These are phyloP conservation scores for Nilaparvata lugens DNA, from an alignment of 1,140 invertebrate genomes.

Conservation along the genomic window DNA sequence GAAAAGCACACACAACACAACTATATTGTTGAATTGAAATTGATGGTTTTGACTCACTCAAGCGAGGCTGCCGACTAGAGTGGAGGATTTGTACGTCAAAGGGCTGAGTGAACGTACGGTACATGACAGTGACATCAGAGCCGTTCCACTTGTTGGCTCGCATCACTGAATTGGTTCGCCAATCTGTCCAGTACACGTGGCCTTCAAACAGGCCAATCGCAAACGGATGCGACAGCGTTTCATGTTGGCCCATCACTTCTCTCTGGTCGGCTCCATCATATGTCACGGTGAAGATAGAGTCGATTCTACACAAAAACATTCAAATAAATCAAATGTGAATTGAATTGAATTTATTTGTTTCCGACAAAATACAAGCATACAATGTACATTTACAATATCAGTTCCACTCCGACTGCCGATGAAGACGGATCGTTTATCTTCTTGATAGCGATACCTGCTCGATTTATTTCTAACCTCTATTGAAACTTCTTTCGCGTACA, in stretches of 20 bases:
- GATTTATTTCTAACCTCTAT: too few relatives aligned
- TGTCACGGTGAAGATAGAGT: constrained; percentile 71
- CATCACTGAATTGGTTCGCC: constrained; percentile 52
- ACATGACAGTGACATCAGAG: constrained; percentile 44
- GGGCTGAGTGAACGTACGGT: constrained; percentile 51
- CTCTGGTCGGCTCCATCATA: constrained; percentile 46
- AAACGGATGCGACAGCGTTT: constrained; percentile 52
- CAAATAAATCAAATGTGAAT: too few relatives aligned
- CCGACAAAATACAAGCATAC: too few relatives aligned
- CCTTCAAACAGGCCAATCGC: constrained; percentile 52
- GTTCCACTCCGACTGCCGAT: too few relatives aligned
- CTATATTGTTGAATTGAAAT: too few relatives aligned
- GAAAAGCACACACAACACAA: too few relatives aligned
- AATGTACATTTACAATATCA: too few relatives aligned
- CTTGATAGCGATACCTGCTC: too few relatives aligned
- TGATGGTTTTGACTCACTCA: neutral
- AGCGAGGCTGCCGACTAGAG: constrained; percentile 45
- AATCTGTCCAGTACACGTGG: constrained; percentile 59
- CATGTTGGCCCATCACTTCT: constrained; percentile 43
- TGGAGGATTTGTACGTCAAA: constrained; percentile 60
- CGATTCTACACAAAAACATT: too few relatives aligned
- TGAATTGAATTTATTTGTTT: too few relatives aligned
- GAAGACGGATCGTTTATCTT: too few relatives aligned
- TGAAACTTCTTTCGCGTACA: too few relatives aligned
- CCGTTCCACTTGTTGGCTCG: constrained; percentile 58